Evolutionary conservation across 2,113 vertebrate genomes (phyloP).

Genomic region (Pelecanus crispus): DNA sequence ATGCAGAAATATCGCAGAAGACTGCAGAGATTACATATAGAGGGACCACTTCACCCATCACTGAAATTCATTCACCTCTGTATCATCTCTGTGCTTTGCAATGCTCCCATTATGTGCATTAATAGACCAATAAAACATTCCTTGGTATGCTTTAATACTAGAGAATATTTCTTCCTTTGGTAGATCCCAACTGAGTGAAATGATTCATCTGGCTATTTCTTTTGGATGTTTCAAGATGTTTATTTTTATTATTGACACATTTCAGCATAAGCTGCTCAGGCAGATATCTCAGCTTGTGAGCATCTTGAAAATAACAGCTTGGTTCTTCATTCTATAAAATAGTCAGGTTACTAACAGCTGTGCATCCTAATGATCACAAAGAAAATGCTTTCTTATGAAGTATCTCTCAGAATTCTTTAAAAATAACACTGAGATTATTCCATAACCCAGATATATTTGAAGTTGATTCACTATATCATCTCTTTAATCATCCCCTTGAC

Average conservation of each 20-base stretch:
- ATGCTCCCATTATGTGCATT: background rate
- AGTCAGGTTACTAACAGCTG: background rate
- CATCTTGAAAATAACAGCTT: background rate
- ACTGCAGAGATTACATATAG: background rate
- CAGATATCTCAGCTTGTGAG: background rate
- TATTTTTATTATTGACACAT: background rate
- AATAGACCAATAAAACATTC: conserved; percentile 6
- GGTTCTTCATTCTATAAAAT: background rate
- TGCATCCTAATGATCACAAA: background rate
- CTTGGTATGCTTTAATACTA: background rate
- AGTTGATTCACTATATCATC: background rate
- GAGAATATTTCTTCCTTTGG: background rate
- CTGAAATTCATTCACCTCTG: conserved; percentile 22
- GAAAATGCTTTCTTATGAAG: background rate
- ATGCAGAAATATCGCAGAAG: background rate
- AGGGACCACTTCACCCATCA: background rate
- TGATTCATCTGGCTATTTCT: background rate
- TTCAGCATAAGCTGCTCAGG: background rate
- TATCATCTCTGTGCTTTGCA: background rate
- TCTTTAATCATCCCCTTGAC: background rate
- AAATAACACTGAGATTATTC: background rate
- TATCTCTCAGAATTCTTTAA: background rate
- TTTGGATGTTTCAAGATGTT: background rate
- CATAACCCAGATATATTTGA: background rate
- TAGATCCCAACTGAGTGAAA: background rate